Evolutionary conservation across 2,888 invertebrate species (phyloP), one percentile per base, ranked within the genome.

Genomic region (Psylliodes chrysocephalus): DNA sequence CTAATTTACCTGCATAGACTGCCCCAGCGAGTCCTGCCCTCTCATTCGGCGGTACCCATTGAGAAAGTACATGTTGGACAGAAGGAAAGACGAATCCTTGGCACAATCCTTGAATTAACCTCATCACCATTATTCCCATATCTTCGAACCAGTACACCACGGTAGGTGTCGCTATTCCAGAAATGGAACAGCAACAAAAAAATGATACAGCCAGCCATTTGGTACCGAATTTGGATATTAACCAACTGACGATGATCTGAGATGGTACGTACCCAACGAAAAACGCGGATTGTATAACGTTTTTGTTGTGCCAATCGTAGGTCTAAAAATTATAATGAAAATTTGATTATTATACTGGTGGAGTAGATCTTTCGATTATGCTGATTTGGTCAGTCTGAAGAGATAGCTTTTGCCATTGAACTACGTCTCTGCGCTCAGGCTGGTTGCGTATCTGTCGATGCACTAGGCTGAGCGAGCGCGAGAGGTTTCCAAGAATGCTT

Each of bases 221-320:
- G 0, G 92, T 91, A 0, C 95, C 95, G 78, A 89, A 89, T 6
- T 84, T 84, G 71, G 90, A 89, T 0, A 93, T 91, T 49, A 95
- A 78, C 71, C 90, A 85, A 0, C 91, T 90, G 0, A 88, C 88
- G 0, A 90, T 90, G 0, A 92, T 81, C 80, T 93, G 93, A 12
- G 90, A 88, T 1, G 90, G 69, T 1, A 91, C 85, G 77, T 93
- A 93, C 1, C 93, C 93, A 91, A 91, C 91, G 81, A 92, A 92
- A 80, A 92, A 93, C 0, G 92, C 90, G 7, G 91, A 91, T 5
- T 91, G 82, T 25, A 92, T 85, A 60, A 88, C 75, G 7, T 86
- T 85, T 7, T 81, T 75, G 61, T 84, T 79, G 7, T 81, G 75
- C 90, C 90, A 90, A 1, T 86, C 66, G 51, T 70, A 73, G 1